phyloP scores from a whole-genome alignment of 2,113 vertebrate genomes.

The Spea multiplicata region DNA sequence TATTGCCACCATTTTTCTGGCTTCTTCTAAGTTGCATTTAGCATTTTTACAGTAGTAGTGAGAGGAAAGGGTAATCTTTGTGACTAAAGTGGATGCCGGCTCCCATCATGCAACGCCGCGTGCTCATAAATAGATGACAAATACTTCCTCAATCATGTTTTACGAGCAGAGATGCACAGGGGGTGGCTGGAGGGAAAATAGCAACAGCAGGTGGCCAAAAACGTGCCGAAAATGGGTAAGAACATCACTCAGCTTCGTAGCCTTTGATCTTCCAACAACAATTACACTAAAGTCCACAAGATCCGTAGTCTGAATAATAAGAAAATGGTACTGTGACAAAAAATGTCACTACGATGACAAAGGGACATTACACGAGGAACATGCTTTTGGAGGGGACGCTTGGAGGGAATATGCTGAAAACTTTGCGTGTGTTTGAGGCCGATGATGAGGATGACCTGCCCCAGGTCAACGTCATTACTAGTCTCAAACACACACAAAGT shows the following conservation, averaged over 20 bases:
- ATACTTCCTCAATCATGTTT: conserved; percentile 99
- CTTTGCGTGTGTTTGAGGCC: no score
- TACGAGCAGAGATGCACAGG: conserved; percentile 97
- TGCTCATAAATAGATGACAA: conserved; percentile 99
- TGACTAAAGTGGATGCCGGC: conserved; percentile 83
- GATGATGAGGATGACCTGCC: conserved; percentile 45
- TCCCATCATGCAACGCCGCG: conserved; percentile 90
- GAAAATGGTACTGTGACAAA: neutral
- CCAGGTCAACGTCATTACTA: conserved; percentile 75
- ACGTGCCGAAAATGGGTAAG: conserved; percentile 91
- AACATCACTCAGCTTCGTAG: conserved; percentile 91
- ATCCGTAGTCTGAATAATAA: conserved; percentile 32
- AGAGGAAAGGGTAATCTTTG: conserved; percentile 74
- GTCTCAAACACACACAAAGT: conserved; percentile 75
- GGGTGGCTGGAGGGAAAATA: conserved; percentile 93
- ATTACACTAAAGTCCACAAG: conserved; percentile 90
- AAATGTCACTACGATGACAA: neutral
- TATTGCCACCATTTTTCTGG: no score
- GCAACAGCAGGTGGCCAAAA: conserved; percentile 91
- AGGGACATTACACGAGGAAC: neutral
- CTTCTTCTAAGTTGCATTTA: no score
- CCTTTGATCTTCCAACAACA: conserved; percentile 97
- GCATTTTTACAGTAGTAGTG: neutral
- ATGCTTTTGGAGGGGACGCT: neutral
- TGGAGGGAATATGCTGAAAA: neutral